These are phyloP conservation scores for Donacobius atricapilla DNA, from an alignment of 2,113 vertebrate genomes.

Conservation along the genomic window DNA sequence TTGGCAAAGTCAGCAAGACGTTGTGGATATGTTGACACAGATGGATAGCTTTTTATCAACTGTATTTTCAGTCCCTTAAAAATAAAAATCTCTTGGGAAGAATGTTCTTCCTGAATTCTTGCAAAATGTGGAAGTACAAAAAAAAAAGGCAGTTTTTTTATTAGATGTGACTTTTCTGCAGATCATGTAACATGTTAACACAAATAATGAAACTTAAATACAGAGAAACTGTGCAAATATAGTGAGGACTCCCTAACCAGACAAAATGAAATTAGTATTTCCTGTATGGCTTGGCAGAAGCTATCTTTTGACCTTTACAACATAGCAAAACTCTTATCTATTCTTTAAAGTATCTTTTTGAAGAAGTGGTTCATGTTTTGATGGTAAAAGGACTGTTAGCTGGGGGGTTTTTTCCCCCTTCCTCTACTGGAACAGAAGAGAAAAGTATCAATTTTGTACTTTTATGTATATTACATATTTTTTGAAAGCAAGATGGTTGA, in stretches of 20 bases:
- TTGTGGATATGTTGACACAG: not conserved
- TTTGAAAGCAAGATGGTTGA: not conserved
- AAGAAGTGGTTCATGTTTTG: not conserved
- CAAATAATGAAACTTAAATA: not conserved
- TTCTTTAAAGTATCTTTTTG: not conserved
- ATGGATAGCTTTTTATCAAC: not conserved
- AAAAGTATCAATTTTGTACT: not conserved
- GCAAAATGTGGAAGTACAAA: not conserved
- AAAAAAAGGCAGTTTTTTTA: not conserved
- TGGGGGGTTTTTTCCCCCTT: rapidly evolving
- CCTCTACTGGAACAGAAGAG: not conserved
- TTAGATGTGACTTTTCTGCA: not conserved
- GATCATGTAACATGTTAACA: not conserved
- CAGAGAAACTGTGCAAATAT: not conserved
- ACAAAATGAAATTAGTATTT: not conserved
- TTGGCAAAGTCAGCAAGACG: not conserved
- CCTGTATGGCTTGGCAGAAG: not conserved
- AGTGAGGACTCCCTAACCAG: not conserved
- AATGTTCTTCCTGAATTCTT: not conserved
- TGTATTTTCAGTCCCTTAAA: not conserved
- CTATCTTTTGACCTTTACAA: not conserved
- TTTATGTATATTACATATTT: not conserved
- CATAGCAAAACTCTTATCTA: not conserved
- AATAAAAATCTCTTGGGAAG: not conserved
- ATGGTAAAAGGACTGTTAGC: not conserved